Evolutionary conservation across 2,113 vertebrate genomes (phyloP).

Genomic region (Empidonax alnorum): DNA sequence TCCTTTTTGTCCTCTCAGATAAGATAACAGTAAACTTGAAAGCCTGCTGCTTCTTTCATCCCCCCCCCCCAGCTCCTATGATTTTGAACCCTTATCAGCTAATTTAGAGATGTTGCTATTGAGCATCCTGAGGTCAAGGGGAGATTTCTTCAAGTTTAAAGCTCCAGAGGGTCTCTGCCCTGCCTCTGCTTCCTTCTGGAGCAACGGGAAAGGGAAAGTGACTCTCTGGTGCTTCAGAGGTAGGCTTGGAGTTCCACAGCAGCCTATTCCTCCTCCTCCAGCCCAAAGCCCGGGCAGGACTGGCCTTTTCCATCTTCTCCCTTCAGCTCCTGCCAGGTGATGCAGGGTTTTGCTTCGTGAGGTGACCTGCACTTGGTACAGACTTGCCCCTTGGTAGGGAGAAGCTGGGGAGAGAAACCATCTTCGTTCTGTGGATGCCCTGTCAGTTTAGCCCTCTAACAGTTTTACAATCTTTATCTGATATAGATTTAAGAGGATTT

Average conservation of each 20-base stretch:
- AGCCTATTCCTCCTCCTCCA: not conserved
- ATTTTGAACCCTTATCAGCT: not conserved
- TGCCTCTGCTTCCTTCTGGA: not conserved
- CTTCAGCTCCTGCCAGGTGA: not conserved
- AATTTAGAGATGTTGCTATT: not conserved
- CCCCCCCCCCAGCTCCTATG: not conserved
- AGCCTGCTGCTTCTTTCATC: not conserved
- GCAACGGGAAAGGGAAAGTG: fast-evolving
- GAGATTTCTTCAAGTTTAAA: not conserved
- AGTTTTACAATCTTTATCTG: constrained; percentile 72
- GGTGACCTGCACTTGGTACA: not conserved
- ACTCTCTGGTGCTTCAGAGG: not conserved
- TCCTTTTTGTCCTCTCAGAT: not conserved
- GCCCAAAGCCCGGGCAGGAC: not conserved
- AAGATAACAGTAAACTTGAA: not conserved
- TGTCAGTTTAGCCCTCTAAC: constrained; percentile 62
- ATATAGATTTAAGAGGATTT: constrained; percentile 73
- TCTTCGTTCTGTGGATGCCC: constrained; percentile 31
- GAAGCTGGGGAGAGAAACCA: not conserved
- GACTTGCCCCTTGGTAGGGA: not conserved
- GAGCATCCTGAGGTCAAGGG: fast-evolving
- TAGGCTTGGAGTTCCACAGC: not conserved
- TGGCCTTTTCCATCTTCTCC: not conserved
- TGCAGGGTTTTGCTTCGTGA: not conserved
- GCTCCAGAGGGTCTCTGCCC: not conserved